phyloP scores from a whole-genome alignment of 2,888 invertebrate species.

The Nephrotoma flavescens region DNA sequence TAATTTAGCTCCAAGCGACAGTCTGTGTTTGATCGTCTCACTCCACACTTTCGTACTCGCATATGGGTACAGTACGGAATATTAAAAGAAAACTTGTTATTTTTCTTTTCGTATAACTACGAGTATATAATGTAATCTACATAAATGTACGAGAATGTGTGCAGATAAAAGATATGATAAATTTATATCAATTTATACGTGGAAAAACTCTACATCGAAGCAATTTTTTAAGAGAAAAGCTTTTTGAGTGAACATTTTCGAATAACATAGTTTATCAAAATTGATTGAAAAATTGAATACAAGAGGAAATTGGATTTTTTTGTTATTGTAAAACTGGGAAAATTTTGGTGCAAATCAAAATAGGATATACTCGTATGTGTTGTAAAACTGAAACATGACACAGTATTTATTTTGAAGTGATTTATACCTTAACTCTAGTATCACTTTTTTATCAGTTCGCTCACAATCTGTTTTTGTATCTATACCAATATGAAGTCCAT shows the following conservation, averaged over 20 bases:
- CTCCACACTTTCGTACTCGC: background rate
- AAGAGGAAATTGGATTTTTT: background rate
- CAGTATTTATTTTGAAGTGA: too few relatives aligned
- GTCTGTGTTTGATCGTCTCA: background rate
- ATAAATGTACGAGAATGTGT: background rate
- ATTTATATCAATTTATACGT: background rate
- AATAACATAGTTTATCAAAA: background rate
- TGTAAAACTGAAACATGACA: background rate
- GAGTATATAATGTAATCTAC: background rate
- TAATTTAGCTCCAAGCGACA: background rate
- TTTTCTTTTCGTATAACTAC: background rate
- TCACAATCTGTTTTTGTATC: too few relatives aligned
- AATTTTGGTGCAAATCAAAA: background rate
- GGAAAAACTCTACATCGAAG: background rate
- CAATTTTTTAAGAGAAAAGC: background rate
- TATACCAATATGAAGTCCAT: too few relatives aligned
- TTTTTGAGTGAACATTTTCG: background rate
- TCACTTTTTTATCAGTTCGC: too few relatives aligned
- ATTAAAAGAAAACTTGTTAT: background rate
- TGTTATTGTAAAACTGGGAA: background rate
- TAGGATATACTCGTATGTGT: background rate
- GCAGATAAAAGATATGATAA: background rate
- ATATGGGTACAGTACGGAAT: background rate
- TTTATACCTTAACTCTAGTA: too few relatives aligned
- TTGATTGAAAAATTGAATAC: background rate